A percentile compares a stretch with the other conserved stretches of the same genome.
These are phyloP conservation scores for Dasyprocta punctata DNA, from an alignment of 2,113 vertebrate species.

Conservation along the genomic window DNA sequence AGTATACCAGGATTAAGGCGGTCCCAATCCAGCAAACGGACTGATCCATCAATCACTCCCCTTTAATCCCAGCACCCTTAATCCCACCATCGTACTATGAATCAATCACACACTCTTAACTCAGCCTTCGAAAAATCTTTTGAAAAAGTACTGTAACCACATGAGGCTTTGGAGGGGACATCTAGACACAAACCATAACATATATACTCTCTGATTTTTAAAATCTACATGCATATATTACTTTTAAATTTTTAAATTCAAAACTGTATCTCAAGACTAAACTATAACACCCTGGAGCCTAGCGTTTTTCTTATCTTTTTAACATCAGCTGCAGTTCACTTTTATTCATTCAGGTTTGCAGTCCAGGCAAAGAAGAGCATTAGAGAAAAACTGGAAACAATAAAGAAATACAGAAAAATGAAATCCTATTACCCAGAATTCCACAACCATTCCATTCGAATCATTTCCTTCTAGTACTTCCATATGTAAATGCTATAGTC, in stretches of 20 bases:
- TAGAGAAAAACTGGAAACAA: background rate
- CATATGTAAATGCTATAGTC: background rate
- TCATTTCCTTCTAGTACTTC: background rate
- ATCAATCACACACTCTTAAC: background rate
- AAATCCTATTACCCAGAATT: background rate
- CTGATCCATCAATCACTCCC: background rate
- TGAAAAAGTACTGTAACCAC: background rate
- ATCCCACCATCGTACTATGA: background rate
- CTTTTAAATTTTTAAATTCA: background rate
- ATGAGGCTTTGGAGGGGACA: background rate
- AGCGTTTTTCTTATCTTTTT: background rate
- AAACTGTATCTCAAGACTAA: background rate
- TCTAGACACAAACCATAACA: background rate
- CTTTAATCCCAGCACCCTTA: background rate
- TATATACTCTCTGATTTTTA: background rate
- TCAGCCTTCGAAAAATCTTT: background rate
- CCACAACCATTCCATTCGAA: background rate
- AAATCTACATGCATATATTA: background rate
- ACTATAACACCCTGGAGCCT: background rate
- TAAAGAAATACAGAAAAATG: background rate
- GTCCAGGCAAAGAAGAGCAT: constrained; percentile 5
- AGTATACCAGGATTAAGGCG: background rate
- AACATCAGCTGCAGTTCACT: background rate
- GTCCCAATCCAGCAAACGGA: background rate
- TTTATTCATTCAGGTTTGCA: background rate